Conservation (phyloP, 1,140 invertebrate genomes). For the Helicoverpa armigera region DNA sequence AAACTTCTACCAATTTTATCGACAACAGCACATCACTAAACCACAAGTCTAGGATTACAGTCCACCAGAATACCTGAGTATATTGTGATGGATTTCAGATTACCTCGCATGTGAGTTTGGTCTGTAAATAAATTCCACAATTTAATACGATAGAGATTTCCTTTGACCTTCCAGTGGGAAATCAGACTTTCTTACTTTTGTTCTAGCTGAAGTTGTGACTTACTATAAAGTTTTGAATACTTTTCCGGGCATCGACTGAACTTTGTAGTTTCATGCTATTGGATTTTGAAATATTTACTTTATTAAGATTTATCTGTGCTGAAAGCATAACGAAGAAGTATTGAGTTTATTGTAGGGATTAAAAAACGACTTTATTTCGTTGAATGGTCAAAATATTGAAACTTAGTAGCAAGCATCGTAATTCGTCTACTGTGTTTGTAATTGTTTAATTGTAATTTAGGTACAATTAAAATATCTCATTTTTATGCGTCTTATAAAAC, state of each 20-base stretch:
- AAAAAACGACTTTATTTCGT: no score
- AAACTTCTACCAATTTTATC: neutral
- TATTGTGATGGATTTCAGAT: slow-evolving; percentile 48
- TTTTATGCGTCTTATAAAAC: no score
- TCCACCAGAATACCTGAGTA: slow-evolving; percentile 42
- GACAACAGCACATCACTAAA: slow-evolving; percentile 29
- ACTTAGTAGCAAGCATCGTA: no score
- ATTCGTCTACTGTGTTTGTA: no score
- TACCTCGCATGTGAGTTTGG: slow-evolving; percentile 12
- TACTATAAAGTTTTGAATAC: neutral
- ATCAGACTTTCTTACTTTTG: neutral
- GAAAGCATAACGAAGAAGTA: no score
- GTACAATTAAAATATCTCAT: no score
- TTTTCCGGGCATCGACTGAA: neutral
- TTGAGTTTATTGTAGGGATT: no score
- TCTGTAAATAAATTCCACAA: slow-evolving; percentile 10
- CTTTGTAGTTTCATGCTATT: no score
- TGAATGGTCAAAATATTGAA: no score
- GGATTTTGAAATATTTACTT: no score
- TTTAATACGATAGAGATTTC: slow-evolving; percentile 25
- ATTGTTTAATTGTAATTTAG: no score
- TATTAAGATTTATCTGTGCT: no score
- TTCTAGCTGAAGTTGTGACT: neutral
- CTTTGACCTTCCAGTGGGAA: slow-evolving; percentile 10
- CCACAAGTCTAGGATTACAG: slow-evolving; percentile 49